Evolutionary conservation across 2,113 vertebrate species (phyloP), one percentile per base, ranked within the genome.

Genomic region (Heliornis fulica): DNA sequence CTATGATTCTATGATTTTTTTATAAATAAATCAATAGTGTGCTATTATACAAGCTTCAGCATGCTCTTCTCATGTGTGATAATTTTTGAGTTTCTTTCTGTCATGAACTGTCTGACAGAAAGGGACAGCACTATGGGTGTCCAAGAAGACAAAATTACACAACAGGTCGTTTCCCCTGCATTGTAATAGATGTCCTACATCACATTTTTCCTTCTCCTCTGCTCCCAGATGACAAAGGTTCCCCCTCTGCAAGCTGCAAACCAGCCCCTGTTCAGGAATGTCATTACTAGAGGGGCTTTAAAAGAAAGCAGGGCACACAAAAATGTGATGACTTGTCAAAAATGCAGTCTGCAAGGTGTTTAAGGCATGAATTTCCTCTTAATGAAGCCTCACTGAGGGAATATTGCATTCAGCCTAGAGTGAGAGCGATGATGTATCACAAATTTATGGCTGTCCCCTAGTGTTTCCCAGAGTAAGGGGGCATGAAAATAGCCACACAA

Each of bases 311-410:
- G 96, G 97, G 95, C 93, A 63, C 72, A 56, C 75, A 96, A 87
- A 97, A 97, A 96, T 84, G 95, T 8, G 93, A 95, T 83, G 96
- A 92, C 93, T 97, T 93, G 96, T 94, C 87, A 75, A 75, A 68
- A 89, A 89, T 57, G 59, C 91, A 8, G 96, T 56, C 93, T 13
- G 83, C n/a, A 13, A 97, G 97, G 97, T 96, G 97, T 97, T 97
- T 92, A 96, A 96, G 96, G 96, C 97, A 97, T 56, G 97, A 79
- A 97, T 97, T 96, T 96, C 96, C 96, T 96, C 93, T 63, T 65
- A 38, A 57, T 3, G 81, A 65, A 93, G 69, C 70, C 95, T 75
- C 48, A 2, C 96, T 32, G 5, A 54, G 96, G 96, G 97, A 97
- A 95, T 97, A 95, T 96, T 59, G 96, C 90, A 2, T 96, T 96